Conservation (phyloP, 2,113 vertebrate species). For the Pterophyllum scalare region DNA sequence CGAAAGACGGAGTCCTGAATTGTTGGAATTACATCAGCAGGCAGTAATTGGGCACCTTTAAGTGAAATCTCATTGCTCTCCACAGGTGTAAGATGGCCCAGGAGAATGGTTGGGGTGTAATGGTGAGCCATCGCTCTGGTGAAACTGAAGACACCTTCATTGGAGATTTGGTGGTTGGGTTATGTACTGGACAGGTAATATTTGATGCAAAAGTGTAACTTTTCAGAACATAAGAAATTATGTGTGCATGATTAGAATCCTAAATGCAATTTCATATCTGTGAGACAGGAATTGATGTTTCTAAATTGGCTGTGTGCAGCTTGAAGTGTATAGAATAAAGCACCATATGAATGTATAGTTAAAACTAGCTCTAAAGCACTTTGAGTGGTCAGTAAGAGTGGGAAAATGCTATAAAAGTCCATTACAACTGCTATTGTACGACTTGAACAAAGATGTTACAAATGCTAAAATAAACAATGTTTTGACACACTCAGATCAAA, state of each 20-base stretch:
- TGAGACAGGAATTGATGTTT: not conserved
- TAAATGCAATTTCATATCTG: not conserved
- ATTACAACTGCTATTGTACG: not conserved
- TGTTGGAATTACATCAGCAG: not conserved
- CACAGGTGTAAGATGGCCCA: conserved; percentile 94
- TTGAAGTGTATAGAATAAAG: not conserved
- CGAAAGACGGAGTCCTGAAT: not conserved
- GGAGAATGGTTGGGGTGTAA: conserved; percentile 94
- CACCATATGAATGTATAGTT: not conserved
- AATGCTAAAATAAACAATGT: not conserved
- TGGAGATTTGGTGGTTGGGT: conserved; percentile 94
- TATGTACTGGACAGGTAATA: conserved; percentile 94
- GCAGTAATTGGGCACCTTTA: not conserved
- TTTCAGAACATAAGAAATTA: not conserved
- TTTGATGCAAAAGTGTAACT: not conserved
- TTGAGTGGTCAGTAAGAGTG: not conserved
- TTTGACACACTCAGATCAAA: conserved; percentile 74
- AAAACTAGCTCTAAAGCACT: not conserved
- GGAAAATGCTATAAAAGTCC: not conserved
- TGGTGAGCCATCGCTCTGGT: conserved; percentile 96
- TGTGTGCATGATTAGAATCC: not conserved
- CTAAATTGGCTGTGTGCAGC: not conserved
- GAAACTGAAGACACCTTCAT: conserved; percentile 98
- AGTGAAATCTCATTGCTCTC: not conserved
- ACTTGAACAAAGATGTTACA: not conserved